Base-by-base conservation (phyloP, 2,797 vertebrate genomes). In the Danio choprae region DNA sequence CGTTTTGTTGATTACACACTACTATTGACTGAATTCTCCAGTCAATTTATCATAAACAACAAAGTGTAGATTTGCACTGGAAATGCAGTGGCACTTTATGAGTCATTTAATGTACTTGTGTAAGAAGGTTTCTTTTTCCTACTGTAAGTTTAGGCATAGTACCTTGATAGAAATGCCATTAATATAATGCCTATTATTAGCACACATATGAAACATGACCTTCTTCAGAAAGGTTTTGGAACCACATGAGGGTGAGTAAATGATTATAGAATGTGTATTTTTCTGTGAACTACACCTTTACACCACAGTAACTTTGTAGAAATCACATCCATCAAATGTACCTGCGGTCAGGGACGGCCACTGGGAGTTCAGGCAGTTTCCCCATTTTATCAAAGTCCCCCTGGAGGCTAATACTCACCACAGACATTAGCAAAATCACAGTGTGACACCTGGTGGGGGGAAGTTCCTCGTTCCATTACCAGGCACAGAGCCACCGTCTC, bases 391-490 rank as follows among this genome's bases (percentile, higher is more conserved):
- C 84, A 63, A 58, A 60, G 50, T 55, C 22, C 63, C 81, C 73
- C 38, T 36, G 12, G 82, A 58, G 56, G 60, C 80, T 70, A 58
- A 70, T 38, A 69, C 55, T 70, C 67, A 79, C 69, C 51, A 41
- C 38, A 68, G 59, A 83, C 62, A 81, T 74, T 82, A 85, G 63
- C 59, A 73, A 79, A 84, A 84, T 79, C 80, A 85, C 79, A 51
- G 64, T 55, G 74, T 43, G 16, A 64, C 48, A 40, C 67, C 29
- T 59, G 59, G 38, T 36, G 3, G 51, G 15, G 63, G 67, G 56
- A 80, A 29, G 71, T 62, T 69, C 38, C 64, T 71, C 59, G 63
- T 81, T 63, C 56, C 78, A 70, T 55, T 58, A 53, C 46, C 70
- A 86, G 71, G 79, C 86, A 84, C 71, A 82, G 77, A 77, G 76